Evolutionary conservation across 2,797 vertebrate genomes (phyloP).

Genomic region (Spizella passerina): DNA sequence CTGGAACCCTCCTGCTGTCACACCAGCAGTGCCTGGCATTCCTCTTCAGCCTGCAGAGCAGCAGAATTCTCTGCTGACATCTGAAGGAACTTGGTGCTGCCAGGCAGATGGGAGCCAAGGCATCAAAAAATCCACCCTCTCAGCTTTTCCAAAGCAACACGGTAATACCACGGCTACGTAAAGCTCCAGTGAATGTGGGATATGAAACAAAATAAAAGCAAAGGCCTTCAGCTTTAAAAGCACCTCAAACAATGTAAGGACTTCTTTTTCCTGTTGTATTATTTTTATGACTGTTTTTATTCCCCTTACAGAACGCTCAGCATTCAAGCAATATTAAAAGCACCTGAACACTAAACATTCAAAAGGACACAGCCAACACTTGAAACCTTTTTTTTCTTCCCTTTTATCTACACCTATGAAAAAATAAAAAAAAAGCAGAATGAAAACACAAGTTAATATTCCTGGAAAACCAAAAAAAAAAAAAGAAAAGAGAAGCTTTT

Average conservation of each 20-base stretch:
- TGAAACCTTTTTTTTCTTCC: not conserved
- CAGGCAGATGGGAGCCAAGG: not conserved
- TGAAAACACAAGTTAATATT: not conserved
- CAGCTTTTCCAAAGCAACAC: not conserved
- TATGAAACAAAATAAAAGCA: not conserved
- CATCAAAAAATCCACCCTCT: not conserved
- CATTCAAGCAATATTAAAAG: constrained; percentile 4
- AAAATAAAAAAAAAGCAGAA: not conserved
- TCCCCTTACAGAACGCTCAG: not conserved
- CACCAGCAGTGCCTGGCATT: not conserved
- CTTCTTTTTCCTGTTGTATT: not conserved
- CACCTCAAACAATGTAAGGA: not conserved
- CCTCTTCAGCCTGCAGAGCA: not conserved
- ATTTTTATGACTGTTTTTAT: not conserved
- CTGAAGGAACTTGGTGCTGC: not conserved
- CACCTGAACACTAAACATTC: not conserved
- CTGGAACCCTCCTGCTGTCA: not conserved
- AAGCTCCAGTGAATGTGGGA: not conserved
- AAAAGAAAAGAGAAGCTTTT: not conserved
- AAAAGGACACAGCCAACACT: not conserved
- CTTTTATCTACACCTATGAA: not conserved
- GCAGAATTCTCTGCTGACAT: not conserved
- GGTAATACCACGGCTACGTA: not conserved
- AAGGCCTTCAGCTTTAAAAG: not conserved
- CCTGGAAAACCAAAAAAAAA: not conserved